These are phyloP conservation scores for Neuroterus valhalla DNA, from an alignment of 1,140 invertebrate genomes.

Conservation along the genomic window DNA sequence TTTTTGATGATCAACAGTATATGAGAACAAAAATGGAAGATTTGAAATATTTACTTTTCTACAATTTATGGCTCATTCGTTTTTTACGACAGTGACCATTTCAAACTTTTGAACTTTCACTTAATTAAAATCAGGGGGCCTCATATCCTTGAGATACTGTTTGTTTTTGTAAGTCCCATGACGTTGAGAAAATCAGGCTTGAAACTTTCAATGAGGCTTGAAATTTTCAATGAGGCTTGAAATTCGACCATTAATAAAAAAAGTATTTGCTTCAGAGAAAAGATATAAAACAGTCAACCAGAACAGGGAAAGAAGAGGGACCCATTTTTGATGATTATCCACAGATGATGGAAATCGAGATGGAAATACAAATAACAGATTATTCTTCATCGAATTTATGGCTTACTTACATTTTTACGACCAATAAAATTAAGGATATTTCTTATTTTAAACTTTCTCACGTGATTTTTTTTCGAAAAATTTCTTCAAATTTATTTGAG, in stretches of 20 bases:
- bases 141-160: too few species aligned
- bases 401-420: neutral
- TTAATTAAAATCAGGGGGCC: too few species aligned
- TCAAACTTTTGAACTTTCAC: neutral
- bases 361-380: neutral
- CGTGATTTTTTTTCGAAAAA: too few species aligned
- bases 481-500: too few species aligned
- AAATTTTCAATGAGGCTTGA: neutral
- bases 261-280: neutral
- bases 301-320: too few species aligned
- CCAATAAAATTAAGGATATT: neutral
- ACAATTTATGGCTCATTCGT: neutral
- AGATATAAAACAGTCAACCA: constrained; percentile 1
- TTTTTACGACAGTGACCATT: neutral
- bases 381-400: neutral
- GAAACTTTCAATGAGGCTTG: neutral
- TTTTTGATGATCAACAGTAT: neutral
- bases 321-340: neutral
- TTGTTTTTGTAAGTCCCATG: too few species aligned
- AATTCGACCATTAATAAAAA: neutral
- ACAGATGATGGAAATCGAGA: neutral
- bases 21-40: neutral
- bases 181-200: too few species aligned
- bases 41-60: neutral
- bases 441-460: too few species aligned